Percentiles rank a stretch among this genome's conserved stretches.
These are phyloP conservation scores for Carassius carassius DNA, from an alignment of 2,113 vertebrate species.

Conservation along the genomic window DNA sequence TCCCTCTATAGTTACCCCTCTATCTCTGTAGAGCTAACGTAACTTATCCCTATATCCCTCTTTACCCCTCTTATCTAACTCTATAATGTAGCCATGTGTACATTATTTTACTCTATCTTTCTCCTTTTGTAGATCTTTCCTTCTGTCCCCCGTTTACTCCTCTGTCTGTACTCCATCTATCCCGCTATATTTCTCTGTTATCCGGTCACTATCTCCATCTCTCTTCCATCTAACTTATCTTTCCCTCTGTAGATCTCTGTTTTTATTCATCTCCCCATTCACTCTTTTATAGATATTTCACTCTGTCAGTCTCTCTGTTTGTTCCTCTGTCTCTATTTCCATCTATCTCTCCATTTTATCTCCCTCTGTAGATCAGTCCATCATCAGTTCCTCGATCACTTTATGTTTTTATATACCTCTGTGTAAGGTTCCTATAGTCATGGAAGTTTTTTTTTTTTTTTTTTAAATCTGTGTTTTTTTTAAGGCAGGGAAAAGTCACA, in stretches of 20 bases:
- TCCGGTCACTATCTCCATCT: background rate
- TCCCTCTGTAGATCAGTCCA: background rate
- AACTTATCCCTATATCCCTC: background rate
- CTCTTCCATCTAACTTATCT: background rate
- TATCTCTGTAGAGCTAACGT: background rate
- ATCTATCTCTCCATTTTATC: background rate
- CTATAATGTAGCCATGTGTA: background rate
- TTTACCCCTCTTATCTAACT: background rate
- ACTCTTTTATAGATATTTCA: background rate
- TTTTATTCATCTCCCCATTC: background rate
- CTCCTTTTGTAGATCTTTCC: background rate
- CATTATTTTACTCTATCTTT: background rate
- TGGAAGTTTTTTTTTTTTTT: background rate
- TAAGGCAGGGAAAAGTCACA: background rate
- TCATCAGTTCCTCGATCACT: background rate
- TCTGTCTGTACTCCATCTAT: background rate
- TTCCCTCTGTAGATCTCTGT: background rate
- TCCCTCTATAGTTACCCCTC: slow-evolving; percentile 1
- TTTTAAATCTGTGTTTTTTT: background rate
- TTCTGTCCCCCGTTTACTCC: background rate
- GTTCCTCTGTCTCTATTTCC: background rate
- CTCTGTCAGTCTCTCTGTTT: background rate
- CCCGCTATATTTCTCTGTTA: background rate
- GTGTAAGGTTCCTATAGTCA: background rate
- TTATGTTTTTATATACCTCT: background rate